Percentiles rank a stretch among this genome's conserved stretches.
These are phyloP conservation scores for Neotoxoptera formosana DNA, from an alignment of 1,140 invertebrate species.

Conservation along the genomic window DNA sequence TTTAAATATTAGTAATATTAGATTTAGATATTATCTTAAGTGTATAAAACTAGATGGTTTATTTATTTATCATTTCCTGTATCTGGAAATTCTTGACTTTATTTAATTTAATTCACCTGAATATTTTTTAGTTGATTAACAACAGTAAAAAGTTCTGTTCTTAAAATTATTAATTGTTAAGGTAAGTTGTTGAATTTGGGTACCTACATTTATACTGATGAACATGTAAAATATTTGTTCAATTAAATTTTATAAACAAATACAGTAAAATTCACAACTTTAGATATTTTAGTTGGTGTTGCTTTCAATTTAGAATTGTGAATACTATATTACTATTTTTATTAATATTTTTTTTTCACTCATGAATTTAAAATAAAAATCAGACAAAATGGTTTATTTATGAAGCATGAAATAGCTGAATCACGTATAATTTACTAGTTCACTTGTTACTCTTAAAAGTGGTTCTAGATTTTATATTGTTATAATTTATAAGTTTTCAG, in stretches of 20 bases:
- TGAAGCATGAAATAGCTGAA: not conserved
- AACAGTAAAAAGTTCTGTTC: too few species aligned
- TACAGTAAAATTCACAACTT: not conserved
- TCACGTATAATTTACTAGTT: not conserved
- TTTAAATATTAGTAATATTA: too few species aligned
- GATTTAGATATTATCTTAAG: too few species aligned
- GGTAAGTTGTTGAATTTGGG: too few species aligned
- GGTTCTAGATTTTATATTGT: not conserved
- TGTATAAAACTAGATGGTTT: too few species aligned
- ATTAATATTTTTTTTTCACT: not conserved
- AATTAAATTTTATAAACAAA: too few species aligned
- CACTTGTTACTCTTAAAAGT: conserved; percentile 1
- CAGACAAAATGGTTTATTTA: not conserved
- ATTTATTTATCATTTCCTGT: too few species aligned
- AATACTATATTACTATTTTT: not conserved
- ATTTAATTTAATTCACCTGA: too few species aligned
- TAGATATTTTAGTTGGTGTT: not conserved
- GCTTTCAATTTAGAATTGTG: not conserved
- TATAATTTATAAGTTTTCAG: not conserved
- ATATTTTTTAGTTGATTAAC: too few species aligned
- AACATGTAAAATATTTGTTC: not conserved
- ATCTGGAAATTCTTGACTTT: too few species aligned
- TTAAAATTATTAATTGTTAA: too few species aligned
- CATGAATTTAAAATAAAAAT: not conserved
- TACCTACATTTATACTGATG: not conserved